phyloP scores from a whole-genome alignment of 2,797 vertebrate species.

The Paguma larvata region DNA sequence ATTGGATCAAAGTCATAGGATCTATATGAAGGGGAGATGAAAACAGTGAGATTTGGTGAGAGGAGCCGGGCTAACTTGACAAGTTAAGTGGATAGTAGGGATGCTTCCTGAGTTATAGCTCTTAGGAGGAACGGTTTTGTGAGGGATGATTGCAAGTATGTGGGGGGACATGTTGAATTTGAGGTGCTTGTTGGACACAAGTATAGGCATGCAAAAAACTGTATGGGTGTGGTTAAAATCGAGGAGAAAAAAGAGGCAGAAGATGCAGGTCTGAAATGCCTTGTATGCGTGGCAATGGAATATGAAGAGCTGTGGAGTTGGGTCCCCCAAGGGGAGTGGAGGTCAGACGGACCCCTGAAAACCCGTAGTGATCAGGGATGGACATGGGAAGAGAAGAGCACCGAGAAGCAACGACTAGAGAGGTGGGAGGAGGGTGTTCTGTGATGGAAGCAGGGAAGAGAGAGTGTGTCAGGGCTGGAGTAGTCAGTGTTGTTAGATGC shows the following conservation, averaged over 20 bases:
- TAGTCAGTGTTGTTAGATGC: background rate
- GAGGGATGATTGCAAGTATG: background rate
- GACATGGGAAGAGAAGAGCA: background rate
- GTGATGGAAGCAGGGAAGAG: slow-evolving; percentile 1
- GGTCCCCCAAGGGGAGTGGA: background rate
- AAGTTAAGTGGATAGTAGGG: background rate
- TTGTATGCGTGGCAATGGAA: background rate
- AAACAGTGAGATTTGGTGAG: slow-evolving; percentile 17
- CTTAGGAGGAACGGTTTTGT: background rate
- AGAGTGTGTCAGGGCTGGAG: background rate
- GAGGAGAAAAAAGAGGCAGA: background rate
- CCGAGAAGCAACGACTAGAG: background rate
- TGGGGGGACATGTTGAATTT: background rate
- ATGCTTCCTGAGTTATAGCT: background rate
- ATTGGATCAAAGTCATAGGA: background rate
- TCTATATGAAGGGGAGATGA: background rate
- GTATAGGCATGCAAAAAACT: background rate
- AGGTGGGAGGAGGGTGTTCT: background rate
- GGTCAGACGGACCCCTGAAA: background rate
- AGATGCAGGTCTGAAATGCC: background rate
- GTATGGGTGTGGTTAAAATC: background rate
- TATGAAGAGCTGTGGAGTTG: background rate
- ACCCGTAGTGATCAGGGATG: background rate
- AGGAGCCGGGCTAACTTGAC: background rate
- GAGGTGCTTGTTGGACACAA: background rate